phyloP scores from a whole-genome alignment of 2,888 invertebrate species.

The Vanessa cardui region DNA sequence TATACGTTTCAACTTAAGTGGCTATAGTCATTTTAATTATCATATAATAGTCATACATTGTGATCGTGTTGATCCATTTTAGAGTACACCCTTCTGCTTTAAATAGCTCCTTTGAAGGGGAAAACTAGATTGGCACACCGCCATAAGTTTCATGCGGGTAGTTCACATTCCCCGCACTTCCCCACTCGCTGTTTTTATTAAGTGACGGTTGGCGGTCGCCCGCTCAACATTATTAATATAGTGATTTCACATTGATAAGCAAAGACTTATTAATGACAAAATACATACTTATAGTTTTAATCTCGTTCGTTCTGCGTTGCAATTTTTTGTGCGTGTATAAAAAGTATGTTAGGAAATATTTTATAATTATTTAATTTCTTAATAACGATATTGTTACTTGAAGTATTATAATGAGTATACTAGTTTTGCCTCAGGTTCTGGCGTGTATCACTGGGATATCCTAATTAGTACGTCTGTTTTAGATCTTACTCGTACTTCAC shows the following conservation, averaged over 20 bases:
- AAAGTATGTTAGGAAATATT: conserved; percentile 11
- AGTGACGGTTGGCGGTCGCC: conserved; percentile 55
- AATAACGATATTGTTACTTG: neutral
- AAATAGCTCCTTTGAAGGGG: conserved; percentile 67
- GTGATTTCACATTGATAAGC: conserved; percentile 67
- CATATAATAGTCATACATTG: conserved; percentile 33
- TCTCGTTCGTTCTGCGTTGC: neutral
- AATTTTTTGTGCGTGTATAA: conserved; percentile 2
- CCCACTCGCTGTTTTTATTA: conserved; percentile 49
- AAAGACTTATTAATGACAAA: conserved; percentile 19
- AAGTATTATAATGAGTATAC: neutral
- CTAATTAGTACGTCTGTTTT: no score
- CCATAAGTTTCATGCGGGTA: conserved; percentile 75
- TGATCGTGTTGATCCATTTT: conserved; percentile 57
- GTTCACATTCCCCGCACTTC: conserved; percentile 52
- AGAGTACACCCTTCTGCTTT: conserved; percentile 65
- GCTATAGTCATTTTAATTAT: conserved; percentile 34
- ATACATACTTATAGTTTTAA: conserved; percentile 5
- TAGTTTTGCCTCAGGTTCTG: no score
- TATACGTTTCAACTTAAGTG: conserved; percentile 17
- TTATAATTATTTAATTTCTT: conserved; percentile 12
- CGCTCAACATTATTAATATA: conserved; percentile 67
- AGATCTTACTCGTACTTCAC: no score
- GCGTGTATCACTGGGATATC: no score
- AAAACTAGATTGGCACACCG: conserved; percentile 71